Evolutionary conservation across 2,113 vertebrate species (phyloP).

Genomic region (Alouatta palliata): DNA sequence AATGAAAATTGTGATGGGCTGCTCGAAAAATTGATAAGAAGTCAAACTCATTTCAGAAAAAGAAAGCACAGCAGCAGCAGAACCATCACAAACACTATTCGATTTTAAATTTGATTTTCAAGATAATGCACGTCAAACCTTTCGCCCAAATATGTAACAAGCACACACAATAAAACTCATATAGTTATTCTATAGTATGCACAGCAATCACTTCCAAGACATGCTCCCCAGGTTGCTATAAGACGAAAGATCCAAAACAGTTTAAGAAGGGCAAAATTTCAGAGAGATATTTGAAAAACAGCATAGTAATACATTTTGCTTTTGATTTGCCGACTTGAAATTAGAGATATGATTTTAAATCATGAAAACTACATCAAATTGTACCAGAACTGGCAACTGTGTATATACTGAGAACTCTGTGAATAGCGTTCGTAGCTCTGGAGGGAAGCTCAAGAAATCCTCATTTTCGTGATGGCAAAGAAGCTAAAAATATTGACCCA

Average conservation of each 20-base stretch:
- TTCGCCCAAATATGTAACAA: not conserved
- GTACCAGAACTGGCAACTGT: not conserved
- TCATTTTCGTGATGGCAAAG: not conserved
- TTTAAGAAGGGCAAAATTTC: not conserved
- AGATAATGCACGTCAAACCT: not conserved
- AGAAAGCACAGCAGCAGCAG: not conserved
- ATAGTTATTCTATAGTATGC: not conserved
- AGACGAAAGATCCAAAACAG: not conserved
- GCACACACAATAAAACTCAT: not conserved
- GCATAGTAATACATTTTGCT: not conserved
- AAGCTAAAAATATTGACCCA: not conserved
- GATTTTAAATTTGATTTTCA: slow-evolving; percentile 31
- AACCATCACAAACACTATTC: not conserved
- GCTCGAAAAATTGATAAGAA: not conserved
- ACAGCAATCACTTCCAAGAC: not conserved
- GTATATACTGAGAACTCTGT: not conserved
- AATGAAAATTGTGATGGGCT: not conserved
- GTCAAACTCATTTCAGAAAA: not conserved
- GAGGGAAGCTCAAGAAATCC: not conserved
- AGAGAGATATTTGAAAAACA: not conserved
- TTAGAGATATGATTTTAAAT: not conserved
- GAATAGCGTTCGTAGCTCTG: not conserved
- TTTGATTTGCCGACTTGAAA: not conserved
- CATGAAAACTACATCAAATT: not conserved
- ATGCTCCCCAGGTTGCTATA: not conserved